Conservation (phyloP, 64 coral and sea anemone genomes). For the Montipora foliosa region DNA sequence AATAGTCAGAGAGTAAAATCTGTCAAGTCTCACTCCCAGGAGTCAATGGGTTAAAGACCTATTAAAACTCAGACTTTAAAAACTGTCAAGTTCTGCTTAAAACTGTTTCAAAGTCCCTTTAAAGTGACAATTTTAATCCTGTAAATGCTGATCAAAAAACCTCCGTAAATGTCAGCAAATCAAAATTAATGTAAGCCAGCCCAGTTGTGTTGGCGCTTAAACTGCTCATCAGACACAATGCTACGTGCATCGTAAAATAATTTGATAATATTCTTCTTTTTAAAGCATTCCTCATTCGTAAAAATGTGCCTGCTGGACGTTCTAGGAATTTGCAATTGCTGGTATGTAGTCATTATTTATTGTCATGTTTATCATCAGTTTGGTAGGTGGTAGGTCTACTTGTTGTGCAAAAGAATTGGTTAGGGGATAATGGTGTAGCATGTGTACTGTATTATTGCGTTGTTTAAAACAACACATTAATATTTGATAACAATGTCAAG, state of each 20-base stretch:
- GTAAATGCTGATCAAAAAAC: neutral
- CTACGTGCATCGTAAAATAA: neutral
- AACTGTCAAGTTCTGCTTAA: neutral
- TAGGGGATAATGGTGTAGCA: neutral
- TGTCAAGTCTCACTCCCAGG: neutral
- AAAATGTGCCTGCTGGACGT: neutral
- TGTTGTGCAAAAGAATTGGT: neutral
- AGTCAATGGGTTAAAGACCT: neutral
- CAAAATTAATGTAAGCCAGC: neutral
- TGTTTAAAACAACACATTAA: neutral
- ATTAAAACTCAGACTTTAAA: neutral
- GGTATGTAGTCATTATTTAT: neutral
- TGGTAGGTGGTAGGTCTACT: neutral
- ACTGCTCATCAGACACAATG: neutral
- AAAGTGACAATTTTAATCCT: neutral
- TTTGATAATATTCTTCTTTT: neutral
- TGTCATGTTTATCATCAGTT: neutral
- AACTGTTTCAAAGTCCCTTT: neutral
- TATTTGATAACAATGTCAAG: neutral
- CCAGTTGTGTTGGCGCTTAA: neutral
- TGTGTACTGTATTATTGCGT: neutral
- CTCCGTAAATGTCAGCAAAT: neutral
- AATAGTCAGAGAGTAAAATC: neutral
- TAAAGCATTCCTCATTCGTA: neutral
- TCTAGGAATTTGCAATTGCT: neutral